Evolutionary conservation across 1,140 invertebrate species (phyloP), one percentile per base, ranked within the genome.

Genomic region (Lepidostoma basale): DNA sequence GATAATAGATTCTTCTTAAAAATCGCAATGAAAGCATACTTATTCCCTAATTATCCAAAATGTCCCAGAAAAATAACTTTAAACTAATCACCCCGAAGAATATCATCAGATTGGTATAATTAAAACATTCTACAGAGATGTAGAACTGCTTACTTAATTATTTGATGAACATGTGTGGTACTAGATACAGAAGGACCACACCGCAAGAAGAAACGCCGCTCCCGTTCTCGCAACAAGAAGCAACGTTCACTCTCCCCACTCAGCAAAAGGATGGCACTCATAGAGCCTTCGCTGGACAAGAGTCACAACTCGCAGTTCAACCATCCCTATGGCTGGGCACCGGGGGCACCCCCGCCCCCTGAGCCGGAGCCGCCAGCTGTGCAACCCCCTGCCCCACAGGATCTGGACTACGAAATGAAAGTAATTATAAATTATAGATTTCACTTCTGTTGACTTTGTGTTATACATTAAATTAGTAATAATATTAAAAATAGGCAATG

Each of bases 241-340:
- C 87, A 91, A 47, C 85, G 85, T 3, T 93, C 91, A 0, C 77
- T 92, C 30, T 92, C 90, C 26, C 91, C 91, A 8, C 79, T 92
- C 3, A 92, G 90, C 76, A 92, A 92, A 75, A 85, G 90, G 6
- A 92, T 92, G 89, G 89, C 88, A 10, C 81, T 87, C 80, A 80
- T 87, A 71, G 86, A 86, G 68, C 84, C 86, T 28, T 70, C 74
- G 0, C 76, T 79, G 49, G 80, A 80, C 44, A 79, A 86, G 0
- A 83, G 85, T 0, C 81, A 83, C 80, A 88, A 76, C 83, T 89
- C 81, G 60, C 85, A 80, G 77, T 87, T 81, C 76, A 87, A 78
- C 77, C 86, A 79, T 80, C 78, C 76, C 67, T 79, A 84, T 81
- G 79, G 81, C 56, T 76, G 77, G 77, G 77, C 79, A 70, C 72